Conservation (phyloP, 2,888 invertebrate genomes). For the Galerucella calmariensis region DNA sequence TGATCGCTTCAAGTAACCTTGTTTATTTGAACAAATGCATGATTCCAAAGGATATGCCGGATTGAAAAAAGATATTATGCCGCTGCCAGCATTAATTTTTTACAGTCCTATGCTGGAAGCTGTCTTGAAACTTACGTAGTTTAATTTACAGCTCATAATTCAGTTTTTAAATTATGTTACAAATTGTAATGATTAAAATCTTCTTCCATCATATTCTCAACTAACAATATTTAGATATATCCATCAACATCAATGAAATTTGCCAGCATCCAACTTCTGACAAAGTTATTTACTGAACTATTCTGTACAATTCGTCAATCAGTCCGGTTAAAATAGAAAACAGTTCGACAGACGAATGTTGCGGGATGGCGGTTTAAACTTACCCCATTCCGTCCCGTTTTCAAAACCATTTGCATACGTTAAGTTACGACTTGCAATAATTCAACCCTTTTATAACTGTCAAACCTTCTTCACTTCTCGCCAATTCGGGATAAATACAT, state of each 20-base stretch:
- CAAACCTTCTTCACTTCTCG: conserved; percentile 49
- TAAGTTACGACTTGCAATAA: conserved; percentile 48
- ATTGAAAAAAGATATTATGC: too few relatives aligned
- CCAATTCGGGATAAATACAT: conserved; percentile 29
- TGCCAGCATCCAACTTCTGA: conserved; percentile 12
- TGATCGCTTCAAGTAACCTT: too few relatives aligned
- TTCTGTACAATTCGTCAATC: conserved; percentile 50
- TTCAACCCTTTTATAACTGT: conserved; percentile 52
- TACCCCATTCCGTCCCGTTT: conserved; percentile 21
- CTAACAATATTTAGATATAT: background rate
- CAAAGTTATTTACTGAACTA: conserved; percentile 47
- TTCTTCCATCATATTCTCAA: background rate
- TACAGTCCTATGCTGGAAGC: too few relatives aligned
- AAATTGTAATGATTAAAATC: background rate
- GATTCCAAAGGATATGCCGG: too few relatives aligned
- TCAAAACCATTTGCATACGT: conserved; percentile 46
- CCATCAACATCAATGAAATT: conserved; percentile 4
- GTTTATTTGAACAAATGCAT: too few relatives aligned
- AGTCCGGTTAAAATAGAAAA: conserved; percentile 42
- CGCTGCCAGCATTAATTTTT: too few relatives aligned
- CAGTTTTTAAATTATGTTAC: too few relatives aligned
- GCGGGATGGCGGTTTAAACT: conserved; percentile 42
- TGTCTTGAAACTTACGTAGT: too few relatives aligned
- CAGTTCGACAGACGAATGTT: conserved; percentile 42
- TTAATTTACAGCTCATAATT: too few relatives aligned